Conservation (phyloP, 2,797 vertebrate species). For the Poeciliopsis paucimaculata region DNA sequence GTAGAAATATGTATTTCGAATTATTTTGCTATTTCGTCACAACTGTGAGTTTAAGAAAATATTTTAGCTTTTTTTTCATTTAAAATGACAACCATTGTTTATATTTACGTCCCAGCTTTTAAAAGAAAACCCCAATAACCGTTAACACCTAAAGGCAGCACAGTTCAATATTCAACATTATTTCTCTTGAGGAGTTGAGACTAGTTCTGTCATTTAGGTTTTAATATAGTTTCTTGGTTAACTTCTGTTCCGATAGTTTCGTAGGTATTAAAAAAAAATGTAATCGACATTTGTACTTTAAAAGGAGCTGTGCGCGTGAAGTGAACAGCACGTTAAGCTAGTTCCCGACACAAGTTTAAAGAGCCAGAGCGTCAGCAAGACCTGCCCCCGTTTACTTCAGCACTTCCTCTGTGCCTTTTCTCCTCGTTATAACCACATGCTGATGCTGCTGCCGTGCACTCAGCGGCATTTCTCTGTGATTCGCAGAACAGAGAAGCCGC, state of each 20-base stretch:
- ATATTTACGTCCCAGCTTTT: neutral
- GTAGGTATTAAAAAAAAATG: neutral
- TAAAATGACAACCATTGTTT: neutral
- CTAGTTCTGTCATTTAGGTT: neutral
- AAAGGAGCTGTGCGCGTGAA: neutral
- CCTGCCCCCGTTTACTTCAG: constrained; percentile 31
- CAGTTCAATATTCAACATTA: neutral
- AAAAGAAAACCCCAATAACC: neutral
- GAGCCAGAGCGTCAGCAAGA: neutral
- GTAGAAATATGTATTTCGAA: neutral
- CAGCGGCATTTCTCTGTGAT: constrained; percentile 14
- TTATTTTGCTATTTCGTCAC: neutral
- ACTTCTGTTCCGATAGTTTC: neutral
- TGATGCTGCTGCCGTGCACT: constrained; percentile 7
- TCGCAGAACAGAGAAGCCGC: constrained; percentile 20
- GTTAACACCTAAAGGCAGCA: constrained; percentile 28
- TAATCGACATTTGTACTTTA: neutral
- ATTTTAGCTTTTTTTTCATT: neutral
- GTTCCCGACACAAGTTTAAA: neutral
- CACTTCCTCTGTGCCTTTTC: constrained; percentile 59
- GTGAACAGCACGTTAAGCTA: neutral
- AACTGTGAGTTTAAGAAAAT: neutral
- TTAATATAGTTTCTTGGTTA: neutral
- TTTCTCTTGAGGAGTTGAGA: neutral
- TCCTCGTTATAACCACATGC: constrained; percentile 39